Base-by-base conservation (phyloP, 30 jellyfish, hydroid and myxozoan genomes). In the Aurelia aurita region DNA sequence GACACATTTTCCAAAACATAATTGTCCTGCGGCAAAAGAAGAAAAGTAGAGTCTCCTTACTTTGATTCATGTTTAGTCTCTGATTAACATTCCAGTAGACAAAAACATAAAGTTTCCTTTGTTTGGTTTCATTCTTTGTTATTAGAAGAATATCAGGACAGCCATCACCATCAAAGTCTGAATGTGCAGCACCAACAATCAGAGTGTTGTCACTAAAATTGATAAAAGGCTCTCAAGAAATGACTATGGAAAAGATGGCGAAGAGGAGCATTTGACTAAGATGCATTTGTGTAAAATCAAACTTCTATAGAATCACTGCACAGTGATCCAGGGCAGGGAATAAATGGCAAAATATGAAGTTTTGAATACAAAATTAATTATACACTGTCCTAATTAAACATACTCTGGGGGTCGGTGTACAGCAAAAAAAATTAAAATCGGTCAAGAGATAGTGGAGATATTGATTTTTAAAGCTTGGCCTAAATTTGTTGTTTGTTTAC, bases 121-220 rank as follows among this genome's bases (percentile, higher is more conserved):
- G 80, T 14, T 34, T 34, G 25, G 91, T 82, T 23, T 58, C 63
- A 26, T 87, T 78, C 59, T 87, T 78, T 57, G 91, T 55, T 12
- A 62, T 5, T 21, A 84, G 60, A 11, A 93, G 73, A 35, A 93
- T 61, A 70, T 93, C 98, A 29, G 93, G 87, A 58, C 96, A 77
- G 25, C 98, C 98, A 79, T 93, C 98, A 0, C 98, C 98, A 82
- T 93, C 88, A 53, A 93, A 93, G 71, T 93, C 98, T 15, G 98
- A 96, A 51, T 87, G 96, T 0, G 96, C 89, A 2, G 87, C 93
- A 31, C 92, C 87, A 47, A 86, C 92, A 35, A 92, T 83, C 60
- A 70, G 49, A 2, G 89, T 89, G 28, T 31, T 29, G 54, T 80
- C 90, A 59, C 92, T 77, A 31, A 22, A 72, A 47, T 15, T 11